Evolutionary conservation across 2,888 invertebrate genomes (phyloP).

Genomic region (Lycia hirtaria): DNA sequence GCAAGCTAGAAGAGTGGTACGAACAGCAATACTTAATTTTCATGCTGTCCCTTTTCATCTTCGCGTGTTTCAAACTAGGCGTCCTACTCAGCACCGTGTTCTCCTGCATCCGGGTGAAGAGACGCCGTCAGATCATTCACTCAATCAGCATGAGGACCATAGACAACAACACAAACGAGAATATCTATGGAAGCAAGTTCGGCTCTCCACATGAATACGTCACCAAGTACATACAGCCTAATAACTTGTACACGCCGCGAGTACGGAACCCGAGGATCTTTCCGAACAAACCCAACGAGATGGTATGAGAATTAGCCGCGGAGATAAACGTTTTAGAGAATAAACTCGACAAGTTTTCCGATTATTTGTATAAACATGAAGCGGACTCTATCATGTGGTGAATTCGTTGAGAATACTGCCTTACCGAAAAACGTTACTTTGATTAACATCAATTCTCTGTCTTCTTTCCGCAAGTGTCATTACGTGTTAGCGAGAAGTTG

Average conservation of each 20-base stretch:
- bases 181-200: slow-evolving; percentile 72
- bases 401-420: no score
- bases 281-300: slow-evolving; percentile 77
- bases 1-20: slow-evolving; percentile 90
- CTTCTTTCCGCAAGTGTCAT: no score
- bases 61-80: slow-evolving; percentile 90
- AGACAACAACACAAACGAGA: slow-evolving; percentile 71
- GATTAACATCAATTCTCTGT: no score
- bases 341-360: slow-evolving; percentile 80
- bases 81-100: slow-evolving; percentile 89
- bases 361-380: slow-evolving; percentile 81
- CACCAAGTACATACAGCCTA: slow-evolving; percentile 78
- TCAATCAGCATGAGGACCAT: slow-evolving; percentile 69
- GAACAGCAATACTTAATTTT: slow-evolving; percentile 90
- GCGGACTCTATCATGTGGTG: slow-evolving; percentile 87
- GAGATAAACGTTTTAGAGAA: slow-evolving; percentile 84
- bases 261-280: slow-evolving; percentile 78
- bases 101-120: slow-evolving; percentile 88
- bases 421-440: no score
- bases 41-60: slow-evolving; percentile 87
- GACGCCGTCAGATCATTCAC: slow-evolving; percentile 76
- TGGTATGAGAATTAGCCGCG: slow-evolving; percentile 84
- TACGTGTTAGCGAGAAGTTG: no score
- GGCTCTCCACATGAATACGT: slow-evolving; percentile 68
- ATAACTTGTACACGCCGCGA: slow-evolving; percentile 80